phyloP scores from a whole-genome alignment of 2,888 invertebrate genomes.

The Stenotaenia linearis region DNA sequence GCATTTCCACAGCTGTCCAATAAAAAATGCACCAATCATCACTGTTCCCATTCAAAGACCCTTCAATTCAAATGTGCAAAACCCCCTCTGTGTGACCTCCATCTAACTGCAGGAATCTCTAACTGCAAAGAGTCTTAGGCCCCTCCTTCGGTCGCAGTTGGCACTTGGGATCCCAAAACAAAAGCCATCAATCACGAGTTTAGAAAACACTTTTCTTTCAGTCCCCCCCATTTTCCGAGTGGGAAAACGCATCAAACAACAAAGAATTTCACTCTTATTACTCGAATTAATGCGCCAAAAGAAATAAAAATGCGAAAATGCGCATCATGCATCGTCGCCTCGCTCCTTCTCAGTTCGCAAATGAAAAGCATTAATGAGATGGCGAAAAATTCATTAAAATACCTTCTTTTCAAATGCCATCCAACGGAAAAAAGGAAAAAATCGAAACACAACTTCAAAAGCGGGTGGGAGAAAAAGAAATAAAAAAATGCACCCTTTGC shows the following conservation, averaged over 20 bases:
- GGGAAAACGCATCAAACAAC: no score
- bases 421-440: no score
- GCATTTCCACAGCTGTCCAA: constrained; percentile 5
- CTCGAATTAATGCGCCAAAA: neutral
- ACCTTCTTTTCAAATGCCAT: neutral
- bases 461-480: neutral
- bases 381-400: neutral
- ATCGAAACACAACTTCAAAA: neutral
- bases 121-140: neutral
- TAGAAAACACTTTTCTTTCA: neutral
- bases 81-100: constrained; percentile 5
- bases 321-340: neutral
- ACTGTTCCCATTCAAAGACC: neutral
- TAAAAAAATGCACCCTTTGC: neutral
- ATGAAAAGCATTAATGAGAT: neutral
- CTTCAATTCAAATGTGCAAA: constrained; percentile 4
- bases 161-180: neutral
- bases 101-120: neutral
- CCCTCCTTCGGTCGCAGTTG: neutral
- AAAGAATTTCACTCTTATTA: neutral
- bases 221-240: no score
- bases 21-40: constrained; percentile 9
- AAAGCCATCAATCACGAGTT: neutral
- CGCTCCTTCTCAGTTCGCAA: neutral
- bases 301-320: neutral